phyloP scores from a whole-genome alignment of 1,140 invertebrate species.

The Proctacanthus coquilletti region DNA sequence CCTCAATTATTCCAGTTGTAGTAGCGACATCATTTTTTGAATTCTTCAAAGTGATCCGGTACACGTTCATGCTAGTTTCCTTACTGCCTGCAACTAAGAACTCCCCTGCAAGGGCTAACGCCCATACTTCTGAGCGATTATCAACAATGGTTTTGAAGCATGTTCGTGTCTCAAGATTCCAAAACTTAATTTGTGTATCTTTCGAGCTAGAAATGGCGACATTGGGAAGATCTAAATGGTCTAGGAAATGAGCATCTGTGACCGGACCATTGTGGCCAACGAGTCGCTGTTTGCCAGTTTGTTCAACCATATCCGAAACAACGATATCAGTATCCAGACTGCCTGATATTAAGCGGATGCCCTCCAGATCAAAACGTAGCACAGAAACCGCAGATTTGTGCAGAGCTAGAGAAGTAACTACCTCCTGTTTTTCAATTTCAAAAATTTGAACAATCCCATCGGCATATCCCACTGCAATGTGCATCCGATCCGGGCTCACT shows the following conservation, averaged over 20 bases:
- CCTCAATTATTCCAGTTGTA: slow-evolving; percentile 33
- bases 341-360: slow-evolving; percentile 21
- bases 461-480: slow-evolving; percentile 79
- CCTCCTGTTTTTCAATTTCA: slow-evolving; percentile 48
- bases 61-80: slow-evolving; percentile 73
- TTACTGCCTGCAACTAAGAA: slow-evolving; percentile 74
- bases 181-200: slow-evolving; percentile 93
- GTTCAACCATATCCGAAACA: slow-evolving; percentile 86
- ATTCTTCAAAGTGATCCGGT: too few species aligned
- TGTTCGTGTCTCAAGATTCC: slow-evolving; percentile 88
- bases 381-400: slow-evolving; percentile 76
- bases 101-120: slow-evolving; percentile 59
- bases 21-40: slow-evolving; percentile 30
- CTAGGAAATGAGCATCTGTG: slow-evolving; percentile 76
- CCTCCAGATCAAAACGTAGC: slow-evolving; percentile 51
- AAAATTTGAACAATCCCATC: slow-evolving; percentile 82
- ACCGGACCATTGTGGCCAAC: slow-evolving; percentile 84
- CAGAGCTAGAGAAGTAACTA: slow-evolving; percentile 64
- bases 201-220: slow-evolving; percentile 81
- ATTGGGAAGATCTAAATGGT: slow-evolving; percentile 40
- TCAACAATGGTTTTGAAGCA: slow-evolving; percentile 88
- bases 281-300: slow-evolving; percentile 74
- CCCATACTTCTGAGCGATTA: slow-evolving; percentile 71
- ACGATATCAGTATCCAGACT: slow-evolving; percentile 77
- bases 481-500: slow-evolving; percentile 51